Percentiles rank a stretch among this genome's conserved stretches.
Conservation (phyloP, 2,797 vertebrate species). For the Diplodus sargus region DNA sequence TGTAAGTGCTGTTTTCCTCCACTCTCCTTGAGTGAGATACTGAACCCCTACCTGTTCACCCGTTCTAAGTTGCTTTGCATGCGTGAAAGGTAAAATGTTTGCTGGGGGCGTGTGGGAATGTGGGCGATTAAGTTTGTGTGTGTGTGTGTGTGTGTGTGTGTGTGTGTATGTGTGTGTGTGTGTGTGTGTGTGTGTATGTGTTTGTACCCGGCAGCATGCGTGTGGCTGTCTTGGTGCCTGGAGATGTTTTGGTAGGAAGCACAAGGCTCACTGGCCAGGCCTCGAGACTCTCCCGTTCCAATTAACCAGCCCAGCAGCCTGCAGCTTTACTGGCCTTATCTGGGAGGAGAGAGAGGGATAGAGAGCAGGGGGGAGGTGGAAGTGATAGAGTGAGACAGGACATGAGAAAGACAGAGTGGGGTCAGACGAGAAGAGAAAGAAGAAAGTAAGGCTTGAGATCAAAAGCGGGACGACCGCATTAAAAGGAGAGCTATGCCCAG, state of each 20-base stretch:
- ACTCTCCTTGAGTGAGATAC: constrained; percentile 29
- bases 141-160: constrained; percentile 13
- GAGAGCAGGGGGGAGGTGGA: neutral
- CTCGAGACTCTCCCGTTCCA: constrained; percentile 75
- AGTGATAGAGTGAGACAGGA: constrained; percentile 48
- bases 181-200: constrained; percentile 11
- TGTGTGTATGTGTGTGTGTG: constrained; percentile 16
- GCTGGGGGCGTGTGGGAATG: constrained; percentile 47
- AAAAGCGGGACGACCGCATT: constrained; percentile 10
- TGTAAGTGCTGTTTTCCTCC: constrained; percentile 11
- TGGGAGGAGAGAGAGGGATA: constrained; percentile 33
- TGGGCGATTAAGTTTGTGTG: constrained; percentile 41
- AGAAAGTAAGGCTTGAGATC: constrained; percentile 16
- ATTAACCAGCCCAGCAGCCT: constrained; percentile 82
- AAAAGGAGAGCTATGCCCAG: constrained; percentile 15
- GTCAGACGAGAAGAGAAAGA: constrained; percentile 29
- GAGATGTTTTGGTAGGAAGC: constrained; percentile 80
- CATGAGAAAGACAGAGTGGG: constrained; percentile 35
- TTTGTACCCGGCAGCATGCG: constrained; percentile 44
- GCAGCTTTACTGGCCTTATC: constrained; percentile 78
- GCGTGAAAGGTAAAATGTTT: constrained; percentile 66
- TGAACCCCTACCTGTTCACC: constrained; percentile 35
- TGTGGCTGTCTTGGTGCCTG: constrained; percentile 67
- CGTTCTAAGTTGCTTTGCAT: constrained; percentile 49
- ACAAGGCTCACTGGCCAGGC: constrained; percentile 79